Percentiles rank a stretch among this genome's conserved stretches.
Conservation (phyloP, 2,797 vertebrate genomes). For the Holocentrus rufus region DNA sequence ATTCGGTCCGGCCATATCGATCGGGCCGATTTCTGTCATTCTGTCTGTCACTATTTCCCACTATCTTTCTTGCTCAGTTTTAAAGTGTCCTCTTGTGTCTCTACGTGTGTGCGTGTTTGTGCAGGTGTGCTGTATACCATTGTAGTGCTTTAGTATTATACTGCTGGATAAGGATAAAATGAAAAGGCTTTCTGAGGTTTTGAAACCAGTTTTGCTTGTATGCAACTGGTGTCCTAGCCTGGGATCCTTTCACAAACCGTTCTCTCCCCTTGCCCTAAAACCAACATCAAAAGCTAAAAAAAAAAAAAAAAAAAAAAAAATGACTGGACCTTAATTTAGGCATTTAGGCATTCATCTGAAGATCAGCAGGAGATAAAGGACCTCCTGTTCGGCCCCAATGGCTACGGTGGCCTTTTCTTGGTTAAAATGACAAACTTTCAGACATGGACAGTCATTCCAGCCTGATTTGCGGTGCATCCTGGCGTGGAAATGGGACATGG, state of each 20-base stretch:
- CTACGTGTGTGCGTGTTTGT: too few species aligned
- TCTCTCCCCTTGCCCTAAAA: background rate
- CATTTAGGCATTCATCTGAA: background rate
- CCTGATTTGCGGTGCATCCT: conserved; percentile 41
- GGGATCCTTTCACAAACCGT: background rate
- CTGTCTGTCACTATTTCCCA: too few species aligned
- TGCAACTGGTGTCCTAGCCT: too few species aligned
- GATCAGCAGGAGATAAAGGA: background rate
- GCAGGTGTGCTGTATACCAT: too few species aligned
- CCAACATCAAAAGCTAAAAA: background rate
- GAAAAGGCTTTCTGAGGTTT: too few species aligned
- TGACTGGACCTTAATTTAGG: background rate
- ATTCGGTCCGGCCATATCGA: too few species aligned
- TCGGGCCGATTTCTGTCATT: too few species aligned
- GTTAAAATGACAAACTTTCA: conserved; percentile 26
- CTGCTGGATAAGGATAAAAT: too few species aligned
- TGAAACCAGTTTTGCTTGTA: too few species aligned
- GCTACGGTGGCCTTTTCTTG: background rate
- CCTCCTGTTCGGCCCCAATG: background rate
- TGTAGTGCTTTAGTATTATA: too few species aligned
- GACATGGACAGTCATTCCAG: conserved; percentile 27
- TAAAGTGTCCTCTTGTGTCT: too few species aligned
- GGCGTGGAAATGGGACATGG: conserved; percentile 20
- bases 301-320: background rate
- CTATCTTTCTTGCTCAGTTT: too few species aligned